Evolutionary conservation across 2,113 vertebrate genomes (phyloP).

Genomic region (Corythornis vintsioides): DNA sequence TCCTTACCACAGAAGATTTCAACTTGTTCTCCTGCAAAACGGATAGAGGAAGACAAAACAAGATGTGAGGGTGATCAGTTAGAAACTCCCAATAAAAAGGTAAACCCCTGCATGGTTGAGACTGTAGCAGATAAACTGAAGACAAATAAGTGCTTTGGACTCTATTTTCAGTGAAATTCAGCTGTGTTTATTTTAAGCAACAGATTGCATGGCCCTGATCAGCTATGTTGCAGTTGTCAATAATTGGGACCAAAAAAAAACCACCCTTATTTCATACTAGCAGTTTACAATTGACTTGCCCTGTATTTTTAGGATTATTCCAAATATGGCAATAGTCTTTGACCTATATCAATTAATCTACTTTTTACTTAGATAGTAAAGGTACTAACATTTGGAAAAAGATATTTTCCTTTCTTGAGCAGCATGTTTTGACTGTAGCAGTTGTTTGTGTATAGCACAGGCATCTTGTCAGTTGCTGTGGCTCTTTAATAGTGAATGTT

Average conservation of each 20-base stretch:
- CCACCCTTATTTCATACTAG: not conserved
- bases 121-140: not conserved
- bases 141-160: not conserved
- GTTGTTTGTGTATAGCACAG: not conserved
- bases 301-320: not conserved
- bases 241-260: not conserved
- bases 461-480: not conserved
- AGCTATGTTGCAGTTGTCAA: not conserved
- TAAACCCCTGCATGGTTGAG: not conserved
- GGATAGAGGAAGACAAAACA: not conserved
- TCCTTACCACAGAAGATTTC: not conserved
- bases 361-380: not conserved
- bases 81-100: constrained; percentile 56
- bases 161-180: not conserved
- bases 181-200: not conserved
- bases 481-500: not conserved
- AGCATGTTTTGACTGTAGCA: not conserved
- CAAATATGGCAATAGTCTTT: not conserved
- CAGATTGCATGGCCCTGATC: not conserved
- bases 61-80: not conserved
- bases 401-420: not conserved
- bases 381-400: not conserved
- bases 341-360: not conserved
- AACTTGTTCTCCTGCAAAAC: not conserved
- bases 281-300: not conserved